Evolutionary conservation across 2,113 vertebrate species (phyloP).

Genomic region (Elephas maximus): DNA sequence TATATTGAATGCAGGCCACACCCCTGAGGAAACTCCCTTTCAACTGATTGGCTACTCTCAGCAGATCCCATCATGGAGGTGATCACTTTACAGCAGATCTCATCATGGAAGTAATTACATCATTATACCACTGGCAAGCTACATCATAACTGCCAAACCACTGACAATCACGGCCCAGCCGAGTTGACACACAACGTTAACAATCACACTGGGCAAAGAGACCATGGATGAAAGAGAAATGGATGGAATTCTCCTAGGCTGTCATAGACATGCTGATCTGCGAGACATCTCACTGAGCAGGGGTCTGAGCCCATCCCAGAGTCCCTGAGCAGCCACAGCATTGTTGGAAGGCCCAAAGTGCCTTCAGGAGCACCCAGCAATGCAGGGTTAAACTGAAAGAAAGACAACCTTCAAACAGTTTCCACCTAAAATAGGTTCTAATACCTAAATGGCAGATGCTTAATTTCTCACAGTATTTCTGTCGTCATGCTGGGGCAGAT

Average conservation of each 20-base stretch:
- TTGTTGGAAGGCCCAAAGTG: neutral
- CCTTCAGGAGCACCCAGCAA: fast-evolving
- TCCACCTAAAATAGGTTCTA: neutral
- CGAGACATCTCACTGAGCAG: neutral
- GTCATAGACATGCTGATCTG: neutral
- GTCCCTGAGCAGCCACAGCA: neutral
- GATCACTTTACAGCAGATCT: too few relatives aligned
- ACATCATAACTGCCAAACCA: too few relatives aligned
- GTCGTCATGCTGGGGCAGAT: neutral
- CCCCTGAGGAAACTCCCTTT: too few relatives aligned
- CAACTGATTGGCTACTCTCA: too few relatives aligned
- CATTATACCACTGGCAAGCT: too few relatives aligned
- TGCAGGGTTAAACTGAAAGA: neutral
- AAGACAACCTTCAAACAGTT: neutral
- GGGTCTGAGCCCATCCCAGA: neutral
- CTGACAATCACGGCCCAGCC: too few relatives aligned
- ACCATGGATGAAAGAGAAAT: neutral
- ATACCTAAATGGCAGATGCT: neutral
- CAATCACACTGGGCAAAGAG: neutral
- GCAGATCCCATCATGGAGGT: too few relatives aligned
- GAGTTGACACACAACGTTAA: too few relatives aligned
- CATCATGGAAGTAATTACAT: too few relatives aligned
- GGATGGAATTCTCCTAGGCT: too few relatives aligned
- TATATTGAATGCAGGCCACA: too few relatives aligned
- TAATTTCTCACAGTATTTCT: conserved; percentile 31